Conservation (phyloP, 2,113 vertebrate genomes). For the Petrocephalus zakoni region DNA sequence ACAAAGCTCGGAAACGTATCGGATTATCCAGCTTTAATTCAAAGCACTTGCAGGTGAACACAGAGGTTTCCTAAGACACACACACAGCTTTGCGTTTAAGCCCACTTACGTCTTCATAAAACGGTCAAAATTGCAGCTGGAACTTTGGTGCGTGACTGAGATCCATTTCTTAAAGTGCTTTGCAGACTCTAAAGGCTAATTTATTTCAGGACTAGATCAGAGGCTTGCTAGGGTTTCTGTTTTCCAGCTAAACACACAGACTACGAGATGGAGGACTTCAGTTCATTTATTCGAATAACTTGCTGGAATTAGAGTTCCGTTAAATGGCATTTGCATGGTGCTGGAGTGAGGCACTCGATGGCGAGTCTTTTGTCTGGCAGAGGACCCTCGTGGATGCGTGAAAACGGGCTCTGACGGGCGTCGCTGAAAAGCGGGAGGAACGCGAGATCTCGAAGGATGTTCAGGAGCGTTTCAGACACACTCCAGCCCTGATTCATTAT, state of each 20-base stretch:
- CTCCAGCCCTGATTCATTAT: neutral
- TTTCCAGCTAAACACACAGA: neutral
- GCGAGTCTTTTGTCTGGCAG: neutral
- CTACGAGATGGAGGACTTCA: neutral
- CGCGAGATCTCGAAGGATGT: neutral
- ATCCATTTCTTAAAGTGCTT: neutral
- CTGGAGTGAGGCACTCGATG: neutral
- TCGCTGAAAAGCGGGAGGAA: neutral
- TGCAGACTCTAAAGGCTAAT: neutral
- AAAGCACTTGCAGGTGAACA: neutral
- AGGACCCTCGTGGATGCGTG: neutral
- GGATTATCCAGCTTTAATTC: neutral
- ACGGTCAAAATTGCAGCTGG: neutral
- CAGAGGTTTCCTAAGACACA: neutral
- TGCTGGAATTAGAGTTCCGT: neutral
- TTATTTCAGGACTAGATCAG: no score
- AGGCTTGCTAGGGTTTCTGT: neutral
- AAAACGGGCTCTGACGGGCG: neutral
- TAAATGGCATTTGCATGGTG: neutral
- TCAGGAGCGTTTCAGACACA: neutral
- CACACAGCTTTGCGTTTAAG: neutral
- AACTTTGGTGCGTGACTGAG: neutral
- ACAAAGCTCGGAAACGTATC: neutral
- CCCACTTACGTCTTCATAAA: neutral
- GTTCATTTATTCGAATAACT: neutral